These are phyloP conservation scores for Drosophila anceps DNA, from an alignment of 2,888 invertebrate species.

Conservation along the genomic window DNA sequence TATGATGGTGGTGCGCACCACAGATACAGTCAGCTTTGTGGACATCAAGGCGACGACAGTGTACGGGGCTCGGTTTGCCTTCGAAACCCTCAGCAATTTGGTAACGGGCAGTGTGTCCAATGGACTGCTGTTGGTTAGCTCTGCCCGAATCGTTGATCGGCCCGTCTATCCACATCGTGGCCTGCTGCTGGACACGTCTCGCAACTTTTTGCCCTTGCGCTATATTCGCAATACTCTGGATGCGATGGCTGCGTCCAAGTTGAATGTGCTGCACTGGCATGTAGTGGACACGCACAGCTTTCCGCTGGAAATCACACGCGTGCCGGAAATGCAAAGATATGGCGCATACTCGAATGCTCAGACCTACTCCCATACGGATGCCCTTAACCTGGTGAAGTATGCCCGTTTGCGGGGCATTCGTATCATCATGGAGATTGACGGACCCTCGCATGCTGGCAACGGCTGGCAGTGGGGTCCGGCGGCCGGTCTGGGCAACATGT, in stretches of 20 bases:
- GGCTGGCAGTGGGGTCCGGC: conserved; percentile 93
- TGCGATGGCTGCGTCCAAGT: conserved; percentile 94
- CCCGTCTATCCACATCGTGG: conserved; percentile 95
- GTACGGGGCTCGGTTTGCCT: conserved; percentile 91
- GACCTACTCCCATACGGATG: conserved; percentile 89
- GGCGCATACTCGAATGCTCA: conserved; percentile 90
- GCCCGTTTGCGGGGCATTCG: conserved; percentile 93
- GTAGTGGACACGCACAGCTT: conserved; percentile 96
- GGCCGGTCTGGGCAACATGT: conserved; percentile 88
- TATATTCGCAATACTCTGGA: conserved; percentile 90
- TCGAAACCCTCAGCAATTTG: conserved; percentile 92
- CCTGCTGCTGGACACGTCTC: conserved; percentile 93
- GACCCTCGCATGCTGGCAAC: conserved; percentile 93
- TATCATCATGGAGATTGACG: conserved; percentile 94
- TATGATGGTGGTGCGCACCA: conserved; percentile 87
- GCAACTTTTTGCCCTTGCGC: conserved; percentile 92
- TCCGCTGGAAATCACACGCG: conserved; percentile 91
- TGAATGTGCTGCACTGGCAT: conserved; percentile 98
- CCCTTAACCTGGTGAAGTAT: conserved; percentile 90
- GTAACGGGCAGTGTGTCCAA: conserved; percentile 85
- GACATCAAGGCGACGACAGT: conserved; percentile 88
- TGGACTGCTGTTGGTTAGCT: conserved; percentile 88
- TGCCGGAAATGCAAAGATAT: conserved; percentile 90
- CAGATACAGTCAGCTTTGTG: conserved; percentile 86
- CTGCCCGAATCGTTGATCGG: conserved; percentile 90